A percentile compares a stretch with the other conserved stretches of the same genome.
These are phyloP conservation scores for Hypsopygia costalis DNA, from an alignment of 2,888 invertebrate genomes.

Conservation along the genomic window DNA sequence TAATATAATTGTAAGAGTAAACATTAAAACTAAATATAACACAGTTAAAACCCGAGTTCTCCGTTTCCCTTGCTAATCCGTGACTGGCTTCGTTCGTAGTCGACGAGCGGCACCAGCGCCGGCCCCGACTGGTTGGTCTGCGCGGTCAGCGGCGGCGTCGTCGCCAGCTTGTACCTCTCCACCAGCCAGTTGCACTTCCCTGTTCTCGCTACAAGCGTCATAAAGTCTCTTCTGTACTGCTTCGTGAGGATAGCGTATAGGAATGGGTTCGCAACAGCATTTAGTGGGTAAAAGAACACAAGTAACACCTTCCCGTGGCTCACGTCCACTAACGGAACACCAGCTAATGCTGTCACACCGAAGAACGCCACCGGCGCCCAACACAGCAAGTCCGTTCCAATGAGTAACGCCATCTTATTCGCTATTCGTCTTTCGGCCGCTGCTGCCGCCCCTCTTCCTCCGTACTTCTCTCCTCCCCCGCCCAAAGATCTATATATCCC, in stretches of 20 bases:
- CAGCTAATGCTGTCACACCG: conserved; percentile 91
- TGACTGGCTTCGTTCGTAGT: conserved; percentile 53
- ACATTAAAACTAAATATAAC: conserved; percentile 32
- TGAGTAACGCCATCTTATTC: conserved; percentile 94
- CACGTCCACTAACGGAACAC: conserved; percentile 90
- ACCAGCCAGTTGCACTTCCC: conserved; percentile 66
- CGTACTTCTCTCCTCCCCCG: conserved; percentile 84
- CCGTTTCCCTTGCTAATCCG: conserved; percentile 55
- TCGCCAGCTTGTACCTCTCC: conserved; percentile 57
- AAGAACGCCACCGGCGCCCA: conserved; percentile 95
- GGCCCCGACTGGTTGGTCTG: conserved; percentile 66
- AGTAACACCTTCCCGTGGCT: conserved; percentile 89
- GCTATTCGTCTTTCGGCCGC: conserved; percentile 88
- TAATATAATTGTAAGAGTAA: conserved; percentile 48
- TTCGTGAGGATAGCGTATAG: conserved; percentile 94
- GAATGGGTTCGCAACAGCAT: conserved; percentile 96
- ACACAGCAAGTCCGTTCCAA: conserved; percentile 91
- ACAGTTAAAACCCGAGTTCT: conserved; percentile 48
- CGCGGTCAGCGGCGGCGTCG: conserved; percentile 65
- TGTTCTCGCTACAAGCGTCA: conserved; percentile 83
- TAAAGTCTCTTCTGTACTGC: conserved; percentile 90
- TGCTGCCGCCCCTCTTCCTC: conserved; percentile 81
- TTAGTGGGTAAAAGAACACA: conserved; percentile 95
- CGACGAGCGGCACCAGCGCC: conserved; percentile 55
- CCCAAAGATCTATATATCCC: conserved; percentile 92